Base-by-base conservation (phyloP, 2,888 invertebrate genomes). In the Melolontha melolontha region DNA sequence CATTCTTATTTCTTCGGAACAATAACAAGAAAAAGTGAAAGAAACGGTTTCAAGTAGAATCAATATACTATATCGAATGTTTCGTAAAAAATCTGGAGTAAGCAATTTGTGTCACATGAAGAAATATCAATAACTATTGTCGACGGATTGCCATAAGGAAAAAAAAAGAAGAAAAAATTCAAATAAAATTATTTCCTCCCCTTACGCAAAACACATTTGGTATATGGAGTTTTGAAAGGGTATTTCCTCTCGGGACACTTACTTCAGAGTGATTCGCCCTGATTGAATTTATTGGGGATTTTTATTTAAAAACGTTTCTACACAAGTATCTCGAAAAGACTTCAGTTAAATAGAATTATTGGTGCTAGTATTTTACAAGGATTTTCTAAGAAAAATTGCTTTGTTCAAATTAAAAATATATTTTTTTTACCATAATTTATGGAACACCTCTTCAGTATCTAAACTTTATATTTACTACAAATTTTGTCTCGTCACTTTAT, bases 281-380 rank as follows among this genome's bases (percentile, higher is more conserved):
- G 64, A 64, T 64, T 64, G 50, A 64, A 64, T 64, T 52, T 64
- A 64, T 64, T 64, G 52, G 52, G 54, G 54, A 64, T 64, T 64
- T 64, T 54, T 64, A 64, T 64, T 64, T 64, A 64, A 64, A 40
- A 22, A 39, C 55, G 10, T 39, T 8, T 14, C 12, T 14, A n/a
- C 44, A 44, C 44, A 14, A 12, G n/a, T 44, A 44, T 44, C 14
- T 5, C n/a, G 16, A 8, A 22, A 22, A 49, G 10, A 49, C 14
- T 14, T 16, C 17, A 47, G 8, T 14, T 49, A 49, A 22, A 49
- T 22, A 22, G 49, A 22, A 34, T 34, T 34, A 34, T 34, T 10
- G 34, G 8, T 34, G 22, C 7, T 34, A 34, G 34, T 6, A 34
- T 34, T 34, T 34, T 10, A 10, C 34, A 34, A 10, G 2, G 10